Evolutionary conservation across 2,888 invertebrate genomes (phyloP).

Genomic region (Cheilosia scutellata): DNA sequence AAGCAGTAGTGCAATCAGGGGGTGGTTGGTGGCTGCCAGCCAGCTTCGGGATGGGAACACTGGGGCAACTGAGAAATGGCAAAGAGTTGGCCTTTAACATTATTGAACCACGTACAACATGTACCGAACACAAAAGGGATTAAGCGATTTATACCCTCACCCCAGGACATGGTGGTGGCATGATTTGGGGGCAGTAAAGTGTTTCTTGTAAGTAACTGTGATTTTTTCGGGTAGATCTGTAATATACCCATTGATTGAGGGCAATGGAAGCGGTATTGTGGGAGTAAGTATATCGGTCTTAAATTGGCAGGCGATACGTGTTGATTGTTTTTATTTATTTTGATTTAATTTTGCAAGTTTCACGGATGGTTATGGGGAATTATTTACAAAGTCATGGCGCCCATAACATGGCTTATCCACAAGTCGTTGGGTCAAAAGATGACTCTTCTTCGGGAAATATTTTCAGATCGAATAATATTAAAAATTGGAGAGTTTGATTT

Average conservation of each 20-base stretch:
- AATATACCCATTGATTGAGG: constrained; percentile 28
- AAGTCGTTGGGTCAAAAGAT: no score
- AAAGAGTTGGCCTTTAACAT: constrained; percentile 68
- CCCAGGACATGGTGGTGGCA: constrained; percentile 26
- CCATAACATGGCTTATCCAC: no score
- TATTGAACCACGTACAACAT: constrained; percentile 74
- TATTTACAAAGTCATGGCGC: background rate
- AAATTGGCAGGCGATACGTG: constrained; percentile 69
- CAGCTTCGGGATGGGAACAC: constrained; percentile 14
- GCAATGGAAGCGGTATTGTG: constrained; percentile 17
- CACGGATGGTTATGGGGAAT: background rate
- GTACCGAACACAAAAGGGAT: constrained; percentile 72
- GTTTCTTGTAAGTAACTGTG: constrained; percentile 69
- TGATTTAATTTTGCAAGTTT: constrained; percentile 51
- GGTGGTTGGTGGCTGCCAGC: background rate
- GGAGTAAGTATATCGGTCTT: constrained; percentile 66
- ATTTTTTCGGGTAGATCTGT: constrained; percentile 37
- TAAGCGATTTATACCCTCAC: constrained; percentile 71
- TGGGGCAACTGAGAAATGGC: constrained; percentile 24
- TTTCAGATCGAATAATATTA: no score
- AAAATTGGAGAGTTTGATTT: no score
- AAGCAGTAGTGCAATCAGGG: constrained; percentile 5
- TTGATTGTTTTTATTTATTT: constrained; percentile 43
- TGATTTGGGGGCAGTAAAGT: constrained; percentile 41
- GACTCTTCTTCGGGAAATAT: no score